phyloP scores from a whole-genome alignment of 2,797 vertebrate species.

The Hippoglossus hippoglossus region DNA sequence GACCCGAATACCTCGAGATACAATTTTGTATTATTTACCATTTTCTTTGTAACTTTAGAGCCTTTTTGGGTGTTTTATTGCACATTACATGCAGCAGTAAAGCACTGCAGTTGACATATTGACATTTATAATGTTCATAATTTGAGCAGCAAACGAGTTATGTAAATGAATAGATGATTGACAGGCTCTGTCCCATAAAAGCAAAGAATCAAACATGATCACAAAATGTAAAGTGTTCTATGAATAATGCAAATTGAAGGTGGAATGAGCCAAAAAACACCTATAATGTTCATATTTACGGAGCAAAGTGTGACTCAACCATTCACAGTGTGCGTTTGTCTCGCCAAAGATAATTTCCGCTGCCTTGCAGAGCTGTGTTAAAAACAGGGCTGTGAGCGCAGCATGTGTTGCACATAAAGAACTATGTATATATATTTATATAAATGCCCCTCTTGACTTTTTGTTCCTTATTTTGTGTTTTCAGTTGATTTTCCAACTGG shows the following conservation, averaged over 20 bases:
- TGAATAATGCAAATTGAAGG: conserved; percentile 44
- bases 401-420: conserved; percentile 31
- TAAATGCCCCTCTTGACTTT: conserved; percentile 18
- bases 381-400: conserved; percentile 26
- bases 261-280: conserved; percentile 17
- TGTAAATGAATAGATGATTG: conserved; percentile 35
- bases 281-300: not conserved
- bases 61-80: not conserved
- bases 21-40: not conserved
- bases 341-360: conserved; percentile 3
- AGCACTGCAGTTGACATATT: not conserved
- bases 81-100: conserved; percentile 7
- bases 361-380: conserved; percentile 11
- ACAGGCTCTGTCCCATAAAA: conserved; percentile 18
- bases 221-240: conserved; percentile 27
- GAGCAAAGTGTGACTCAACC: conserved; percentile 14
- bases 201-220: conserved; percentile 11
- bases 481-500: not conserved
- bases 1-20: no score
- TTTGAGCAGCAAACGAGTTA: conserved; percentile 43
- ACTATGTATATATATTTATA: not conserved
- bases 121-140: conserved; percentile 19
- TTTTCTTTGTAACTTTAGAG: conserved; percentile 1
- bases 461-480: conserved; percentile 27
- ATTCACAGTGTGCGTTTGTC: not conserved